phyloP scores from a whole-genome alignment of 2,797 vertebrate genomes.

The Champsocephalus esox region DNA sequence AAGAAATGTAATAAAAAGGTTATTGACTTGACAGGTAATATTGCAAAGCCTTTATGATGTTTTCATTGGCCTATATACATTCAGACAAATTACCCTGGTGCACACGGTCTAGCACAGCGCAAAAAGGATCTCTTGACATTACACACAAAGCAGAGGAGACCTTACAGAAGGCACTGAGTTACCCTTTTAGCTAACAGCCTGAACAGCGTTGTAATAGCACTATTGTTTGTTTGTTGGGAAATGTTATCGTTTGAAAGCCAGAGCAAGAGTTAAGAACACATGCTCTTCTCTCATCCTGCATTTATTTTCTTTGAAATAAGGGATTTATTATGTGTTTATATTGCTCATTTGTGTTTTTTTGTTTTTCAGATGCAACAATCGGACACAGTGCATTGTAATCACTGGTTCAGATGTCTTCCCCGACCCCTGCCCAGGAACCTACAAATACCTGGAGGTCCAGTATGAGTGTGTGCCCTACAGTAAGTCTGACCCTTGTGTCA shows the following conservation, averaged over 20 bases:
- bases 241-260: neutral
- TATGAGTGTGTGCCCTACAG: conserved; percentile 99
- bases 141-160: neutral
- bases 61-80: neutral
- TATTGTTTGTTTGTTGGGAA: conserved; percentile 6
- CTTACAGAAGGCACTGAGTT: conserved; percentile 1
- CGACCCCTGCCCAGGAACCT: conserved; percentile 98
- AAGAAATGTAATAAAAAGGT: neutral
- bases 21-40: conserved; percentile 14
- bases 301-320: neutral
- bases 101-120: neutral
- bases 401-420: conserved; percentile 99
- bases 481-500: conserved; percentile 91
- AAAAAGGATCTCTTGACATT: conserved; percentile 28
- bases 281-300: neutral
- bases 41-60: no score
- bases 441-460: conserved; percentile 99
- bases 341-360: neutral
- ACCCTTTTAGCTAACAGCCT: neutral
- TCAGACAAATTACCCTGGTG: conserved; percentile 22
- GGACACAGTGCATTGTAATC: conserved; percentile 99
- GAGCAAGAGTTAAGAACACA: neutral
- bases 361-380: conserved; percentile 94
- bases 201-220: conserved; percentile 3
- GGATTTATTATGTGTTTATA: neutral